A percentile compares a stretch with the other conserved stretches of the same genome.
These are phyloP conservation scores for Saturnia pavonia DNA, from an alignment of 2,888 invertebrate genomes.

Conservation along the genomic window DNA sequence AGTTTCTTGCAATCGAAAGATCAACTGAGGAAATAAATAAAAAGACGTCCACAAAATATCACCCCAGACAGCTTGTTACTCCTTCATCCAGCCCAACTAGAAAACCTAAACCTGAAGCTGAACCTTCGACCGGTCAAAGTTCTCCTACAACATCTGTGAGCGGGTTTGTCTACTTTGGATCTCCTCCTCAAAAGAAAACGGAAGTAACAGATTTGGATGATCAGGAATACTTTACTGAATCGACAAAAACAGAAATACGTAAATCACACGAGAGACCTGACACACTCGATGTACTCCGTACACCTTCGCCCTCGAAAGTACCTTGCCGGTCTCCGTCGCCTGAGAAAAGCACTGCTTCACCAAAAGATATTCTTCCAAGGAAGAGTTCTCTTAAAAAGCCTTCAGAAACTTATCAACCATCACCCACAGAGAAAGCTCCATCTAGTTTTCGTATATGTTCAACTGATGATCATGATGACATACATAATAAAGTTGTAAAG, in stretches of 20 bases:
- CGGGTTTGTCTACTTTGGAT: conserved; percentile 76
- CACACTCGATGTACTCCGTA: conserved; percentile 42
- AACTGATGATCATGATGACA: conserved; percentile 47
- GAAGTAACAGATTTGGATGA: conserved; percentile 68
- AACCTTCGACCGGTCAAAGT: conserved; percentile 70
- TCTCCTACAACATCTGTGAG: conserved; percentile 81
- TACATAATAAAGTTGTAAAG: conserved; percentile 50
- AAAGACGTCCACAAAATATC: conserved; percentile 46
- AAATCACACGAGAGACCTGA: conserved; percentile 42
- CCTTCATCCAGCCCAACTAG: conserved; percentile 79
- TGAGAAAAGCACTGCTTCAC: conserved; percentile 52
- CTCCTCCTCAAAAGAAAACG: conserved; percentile 52
- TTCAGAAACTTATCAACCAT: conserved; percentile 42
- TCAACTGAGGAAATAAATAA: conserved; percentile 56
- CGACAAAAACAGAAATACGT: conserved; percentile 38
- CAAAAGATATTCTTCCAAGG: conserved; percentile 64
- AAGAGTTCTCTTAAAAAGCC: conserved; percentile 77
- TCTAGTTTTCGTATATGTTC: conserved; percentile 68
- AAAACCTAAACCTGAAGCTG: conserved; percentile 60
- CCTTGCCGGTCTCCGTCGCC: conserved; percentile 70
- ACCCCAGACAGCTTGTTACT: conserved; percentile 66
- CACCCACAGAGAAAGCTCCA: conserved; percentile 69
- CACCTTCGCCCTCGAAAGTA: conserved; percentile 67
- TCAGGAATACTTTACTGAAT: conserved; percentile 43
- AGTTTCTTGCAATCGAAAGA: conserved; percentile 61